Evolutionary conservation across 2,888 invertebrate species (phyloP), one percentile per base, ranked within the genome.

Genomic region (Polydrusus pterygomalis): DNA sequence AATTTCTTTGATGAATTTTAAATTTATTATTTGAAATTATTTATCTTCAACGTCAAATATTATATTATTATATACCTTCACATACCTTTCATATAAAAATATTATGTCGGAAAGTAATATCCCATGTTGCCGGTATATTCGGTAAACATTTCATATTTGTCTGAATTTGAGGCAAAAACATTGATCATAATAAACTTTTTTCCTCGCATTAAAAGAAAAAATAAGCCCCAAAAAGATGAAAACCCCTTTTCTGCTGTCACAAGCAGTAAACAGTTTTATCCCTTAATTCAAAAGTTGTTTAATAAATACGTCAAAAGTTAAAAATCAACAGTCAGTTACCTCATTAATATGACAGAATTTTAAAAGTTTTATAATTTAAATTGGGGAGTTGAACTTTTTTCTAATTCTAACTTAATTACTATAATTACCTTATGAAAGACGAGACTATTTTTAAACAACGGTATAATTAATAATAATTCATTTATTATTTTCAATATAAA

Each of bases 241-340:
- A 20, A 49, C 20, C 30, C 20, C 30, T 43, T 13, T 34, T 34
- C 51, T 54, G 34, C 69, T 69, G 69, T 69, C 56, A 54, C 40
- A 18, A 5, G 13, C 54, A 56, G 54, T 56, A 49, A 56, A 69
- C 40, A 56, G 40, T 51, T 54, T 69, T 54, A 68, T 69, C 69
- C 40, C 58, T 54, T 40, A 38, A 43, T 54, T 68, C 38, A 40
- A 68, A 68, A 54, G 30, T 68, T 54, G 58, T 51, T 40, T 58
- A 69, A 43, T 58, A 69, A 69, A 58, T 56, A 58, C 69, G 60
- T 30, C 11, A 15, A 30, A 43, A 69, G 56, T 40, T 40, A 40
- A 69, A 69, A 69, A 45, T 30, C 54, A 54, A 54, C 25, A 54
- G 51, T 8, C 25, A 54, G 2, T 54, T 54, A 7, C 25, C 13